Evolutionary conservation across 2,113 vertebrate genomes (phyloP).

Genomic region (Raja brachyura): DNA sequence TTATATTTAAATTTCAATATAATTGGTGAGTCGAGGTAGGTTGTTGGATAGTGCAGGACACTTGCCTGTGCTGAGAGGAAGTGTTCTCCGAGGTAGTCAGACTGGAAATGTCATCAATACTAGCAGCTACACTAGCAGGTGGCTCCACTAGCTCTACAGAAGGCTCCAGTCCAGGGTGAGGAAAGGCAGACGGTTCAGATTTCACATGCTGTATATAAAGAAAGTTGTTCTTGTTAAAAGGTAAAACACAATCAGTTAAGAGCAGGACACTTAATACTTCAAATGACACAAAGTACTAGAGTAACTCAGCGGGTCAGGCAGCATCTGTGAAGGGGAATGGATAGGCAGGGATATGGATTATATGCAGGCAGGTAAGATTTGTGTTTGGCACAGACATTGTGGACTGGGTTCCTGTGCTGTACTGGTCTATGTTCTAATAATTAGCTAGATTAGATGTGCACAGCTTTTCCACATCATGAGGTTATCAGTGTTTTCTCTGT

Average conservation of each 20-base stretch:
- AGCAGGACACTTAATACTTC: background rate
- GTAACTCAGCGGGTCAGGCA: too few species aligned
- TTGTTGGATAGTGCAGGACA: background rate
- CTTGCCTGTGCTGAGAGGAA: slow-evolving; percentile 68
- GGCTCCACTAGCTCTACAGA: slow-evolving; percentile 52
- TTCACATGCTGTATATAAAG: slow-evolving; percentile 4
- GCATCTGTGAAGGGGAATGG: background rate
- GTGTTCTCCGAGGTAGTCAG: slow-evolving; percentile 83
- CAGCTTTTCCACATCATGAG: too few species aligned
- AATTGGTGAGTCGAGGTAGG: background rate
- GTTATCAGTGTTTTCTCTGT: too few species aligned
- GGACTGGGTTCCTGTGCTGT: too few species aligned
- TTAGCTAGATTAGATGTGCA: too few species aligned
- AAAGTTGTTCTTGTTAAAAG: background rate
- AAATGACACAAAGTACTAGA: too few species aligned
- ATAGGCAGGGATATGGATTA: background rate
- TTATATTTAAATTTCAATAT: background rate
- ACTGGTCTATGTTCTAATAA: too few species aligned
- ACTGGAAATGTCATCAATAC: slow-evolving; percentile 63
- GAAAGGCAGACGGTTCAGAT: slow-evolving; percentile 9
- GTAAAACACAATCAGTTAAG: background rate
- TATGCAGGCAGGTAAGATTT: too few species aligned
- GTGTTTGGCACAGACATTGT: too few species aligned
- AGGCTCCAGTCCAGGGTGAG: slow-evolving; percentile 51
- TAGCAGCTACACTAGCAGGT: slow-evolving; percentile 48